Percentiles rank a stretch among this genome's conserved stretches.
Conservation (phyloP, 2,797 vertebrate species). For the Anabacerthia variegaticeps region DNA sequence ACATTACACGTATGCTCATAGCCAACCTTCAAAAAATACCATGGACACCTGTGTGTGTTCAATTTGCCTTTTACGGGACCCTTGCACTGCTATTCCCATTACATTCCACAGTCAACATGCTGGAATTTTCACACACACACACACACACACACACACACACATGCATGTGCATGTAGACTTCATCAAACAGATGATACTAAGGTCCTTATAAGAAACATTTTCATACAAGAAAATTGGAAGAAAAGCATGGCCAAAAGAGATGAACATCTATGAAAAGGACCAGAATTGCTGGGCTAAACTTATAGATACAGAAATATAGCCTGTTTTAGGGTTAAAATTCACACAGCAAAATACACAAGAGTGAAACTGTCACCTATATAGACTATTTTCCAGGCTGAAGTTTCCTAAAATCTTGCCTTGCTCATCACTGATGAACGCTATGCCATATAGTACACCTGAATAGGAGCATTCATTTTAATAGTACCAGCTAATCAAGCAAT, state of each 20-base stretch:
- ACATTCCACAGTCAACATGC: not conserved
- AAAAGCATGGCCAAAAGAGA: not conserved
- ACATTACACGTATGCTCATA: fast-evolving
- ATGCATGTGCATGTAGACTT: not conserved
- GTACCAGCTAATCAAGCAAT: not conserved
- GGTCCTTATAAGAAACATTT: not conserved
- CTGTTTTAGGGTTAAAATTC: not conserved
- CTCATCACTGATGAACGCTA: not conserved
- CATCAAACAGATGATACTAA: not conserved
- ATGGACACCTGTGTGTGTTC: not conserved
- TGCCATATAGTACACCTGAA: not conserved
- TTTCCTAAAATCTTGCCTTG: not conserved
- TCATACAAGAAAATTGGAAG: not conserved
- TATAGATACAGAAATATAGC: not conserved
- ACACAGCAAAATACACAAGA: not conserved
- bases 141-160: not conserved
- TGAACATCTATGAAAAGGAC: not conserved
- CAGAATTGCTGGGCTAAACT: not conserved
- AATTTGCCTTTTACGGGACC: not conserved
- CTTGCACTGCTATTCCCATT: not conserved
- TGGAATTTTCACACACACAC: not conserved
- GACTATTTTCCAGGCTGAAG: not conserved
- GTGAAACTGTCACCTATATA: not conserved
- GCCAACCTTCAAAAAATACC: not conserved
- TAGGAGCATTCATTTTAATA: not conserved